These are phyloP conservation scores for Eupristina koningsbergeri DNA, from an alignment of 1,140 invertebrate genomes.

Conservation along the genomic window DNA sequence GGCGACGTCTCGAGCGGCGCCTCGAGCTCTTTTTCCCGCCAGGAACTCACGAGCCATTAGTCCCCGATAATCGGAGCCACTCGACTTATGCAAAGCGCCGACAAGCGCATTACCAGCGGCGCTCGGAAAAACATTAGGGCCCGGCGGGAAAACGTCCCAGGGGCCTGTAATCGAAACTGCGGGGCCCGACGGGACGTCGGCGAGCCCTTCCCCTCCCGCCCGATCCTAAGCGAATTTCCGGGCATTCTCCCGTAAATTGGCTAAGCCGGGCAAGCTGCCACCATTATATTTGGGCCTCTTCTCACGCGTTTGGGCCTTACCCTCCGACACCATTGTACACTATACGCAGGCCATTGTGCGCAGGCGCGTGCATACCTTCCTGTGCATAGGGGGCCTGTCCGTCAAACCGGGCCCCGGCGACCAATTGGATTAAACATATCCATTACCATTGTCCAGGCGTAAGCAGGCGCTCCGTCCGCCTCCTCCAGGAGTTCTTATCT, in stretches of 20 bases:
- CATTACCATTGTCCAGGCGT: constrained; percentile 63
- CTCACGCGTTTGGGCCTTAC: background rate
- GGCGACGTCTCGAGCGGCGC: background rate
- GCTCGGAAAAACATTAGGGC: background rate
- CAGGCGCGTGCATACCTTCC: constrained; percentile 13
- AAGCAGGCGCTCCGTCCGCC: constrained; percentile 1
- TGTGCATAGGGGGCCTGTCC: background rate
- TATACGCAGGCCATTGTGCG: constrained; percentile 20
- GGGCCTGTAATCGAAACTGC: constrained; percentile 7
- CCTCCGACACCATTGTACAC: background rate
- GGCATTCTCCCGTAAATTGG: constrained; percentile 58
- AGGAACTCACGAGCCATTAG: background rate
- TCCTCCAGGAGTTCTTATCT: constrained; percentile 25
- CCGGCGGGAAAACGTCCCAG: background rate
- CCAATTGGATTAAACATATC: constrained; percentile 71
- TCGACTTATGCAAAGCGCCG: constrained; percentile 33
- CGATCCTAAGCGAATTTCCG: constrained; percentile 56
- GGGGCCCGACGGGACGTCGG: background rate
- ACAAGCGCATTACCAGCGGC: constrained; percentile 27
- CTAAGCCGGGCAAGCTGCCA: constrained; percentile 54
- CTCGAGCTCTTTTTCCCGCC: background rate
- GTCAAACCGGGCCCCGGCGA: constrained; percentile 39
- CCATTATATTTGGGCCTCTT: background rate
- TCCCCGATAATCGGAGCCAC: constrained; percentile 8
- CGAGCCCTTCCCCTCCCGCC: constrained; percentile 18